These are phyloP conservation scores for Aplocera efformata DNA, from an alignment of 2,888 invertebrate genomes.

Conservation along the genomic window DNA sequence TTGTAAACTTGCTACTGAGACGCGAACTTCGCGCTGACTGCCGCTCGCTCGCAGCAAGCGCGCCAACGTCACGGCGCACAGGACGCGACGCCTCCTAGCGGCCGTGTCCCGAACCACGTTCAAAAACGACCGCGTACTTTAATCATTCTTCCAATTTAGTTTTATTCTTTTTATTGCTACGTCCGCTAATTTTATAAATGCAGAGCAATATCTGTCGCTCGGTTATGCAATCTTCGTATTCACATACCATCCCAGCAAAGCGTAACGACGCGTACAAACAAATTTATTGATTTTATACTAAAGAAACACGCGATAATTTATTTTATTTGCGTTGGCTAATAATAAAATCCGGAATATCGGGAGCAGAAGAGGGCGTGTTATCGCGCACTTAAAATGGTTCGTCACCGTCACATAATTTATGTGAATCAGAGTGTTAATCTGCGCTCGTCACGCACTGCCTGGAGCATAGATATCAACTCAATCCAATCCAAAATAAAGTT, in stretches of 20 bases:
- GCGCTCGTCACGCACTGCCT: slow-evolving; percentile 48
- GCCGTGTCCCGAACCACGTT: slow-evolving; percentile 37
- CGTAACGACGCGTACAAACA: slow-evolving; percentile 19
- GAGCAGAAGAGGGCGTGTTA: slow-evolving; percentile 60
- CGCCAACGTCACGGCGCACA: slow-evolving; percentile 47
- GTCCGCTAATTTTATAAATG: slow-evolving; percentile 2
- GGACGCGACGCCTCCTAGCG: slow-evolving; percentile 43
- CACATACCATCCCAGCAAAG: slow-evolving; percentile 2
- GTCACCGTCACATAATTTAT: slow-evolving; percentile 76
- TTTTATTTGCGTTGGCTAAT: slow-evolving; percentile 33
- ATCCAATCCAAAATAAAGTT: slow-evolving; percentile 10
- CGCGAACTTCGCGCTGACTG: slow-evolving; percentile 63
- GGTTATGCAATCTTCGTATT: slow-evolving; percentile 11
- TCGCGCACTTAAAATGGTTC: slow-evolving; percentile 71
- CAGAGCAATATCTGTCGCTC: background rate
- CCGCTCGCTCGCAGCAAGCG: slow-evolving; percentile 43
- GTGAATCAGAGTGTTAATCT: slow-evolving; percentile 63
- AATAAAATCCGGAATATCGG: slow-evolving; percentile 34
- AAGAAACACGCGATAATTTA: slow-evolving; percentile 32
- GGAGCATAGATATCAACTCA: slow-evolving; percentile 32
- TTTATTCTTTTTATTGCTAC: slow-evolving; percentile 5
- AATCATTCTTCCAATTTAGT: slow-evolving; percentile 9
- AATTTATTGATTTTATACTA: slow-evolving; percentile 70
- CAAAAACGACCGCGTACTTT: slow-evolving; percentile 61
- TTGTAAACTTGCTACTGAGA: slow-evolving; percentile 54